These are phyloP conservation scores for Epinotia nisella DNA, from an alignment of 2,888 invertebrate genomes.

Conservation along the genomic window DNA sequence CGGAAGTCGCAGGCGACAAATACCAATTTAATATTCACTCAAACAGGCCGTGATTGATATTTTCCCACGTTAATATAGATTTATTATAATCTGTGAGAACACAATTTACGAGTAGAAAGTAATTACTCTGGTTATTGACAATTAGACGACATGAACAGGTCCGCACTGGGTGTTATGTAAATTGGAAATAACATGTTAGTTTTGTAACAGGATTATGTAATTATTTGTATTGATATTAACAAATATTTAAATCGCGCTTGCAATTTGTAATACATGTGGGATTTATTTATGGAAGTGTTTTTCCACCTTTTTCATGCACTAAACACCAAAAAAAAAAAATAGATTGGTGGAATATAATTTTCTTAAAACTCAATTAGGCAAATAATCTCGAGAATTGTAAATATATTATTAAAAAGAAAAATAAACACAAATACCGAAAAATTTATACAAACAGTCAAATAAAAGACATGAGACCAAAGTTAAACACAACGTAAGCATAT, in stretches of 20 bases:
- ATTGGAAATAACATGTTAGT: constrained; percentile 7
- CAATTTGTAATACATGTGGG: no score
- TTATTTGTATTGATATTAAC: constrained; percentile 7
- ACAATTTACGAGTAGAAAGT: constrained; percentile 17
- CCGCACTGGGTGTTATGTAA: constrained; percentile 15
- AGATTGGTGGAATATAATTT: no score
- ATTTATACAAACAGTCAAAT: no score
- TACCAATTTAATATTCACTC: not conserved
- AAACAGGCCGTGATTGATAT: not conserved
- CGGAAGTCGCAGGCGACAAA: no score
- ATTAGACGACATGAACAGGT: constrained; percentile 17
- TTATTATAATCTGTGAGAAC: constrained; percentile 21
- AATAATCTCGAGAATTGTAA: no score
- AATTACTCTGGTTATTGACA: constrained; percentile 13
- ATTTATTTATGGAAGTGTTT: no score
- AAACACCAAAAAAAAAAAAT: no score
- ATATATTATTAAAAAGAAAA: no score
- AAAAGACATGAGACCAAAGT: not conserved
- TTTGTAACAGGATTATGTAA: constrained; percentile 23
- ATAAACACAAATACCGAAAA: no score
- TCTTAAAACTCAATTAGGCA: no score
- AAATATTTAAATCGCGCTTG: not conserved
- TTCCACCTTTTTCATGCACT: no score
- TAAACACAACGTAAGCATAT: not conserved
- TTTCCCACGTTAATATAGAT: constrained; percentile 20